phyloP scores from a whole-genome alignment of 2,113 vertebrate species.

The Hirundichthys speculiger region DNA sequence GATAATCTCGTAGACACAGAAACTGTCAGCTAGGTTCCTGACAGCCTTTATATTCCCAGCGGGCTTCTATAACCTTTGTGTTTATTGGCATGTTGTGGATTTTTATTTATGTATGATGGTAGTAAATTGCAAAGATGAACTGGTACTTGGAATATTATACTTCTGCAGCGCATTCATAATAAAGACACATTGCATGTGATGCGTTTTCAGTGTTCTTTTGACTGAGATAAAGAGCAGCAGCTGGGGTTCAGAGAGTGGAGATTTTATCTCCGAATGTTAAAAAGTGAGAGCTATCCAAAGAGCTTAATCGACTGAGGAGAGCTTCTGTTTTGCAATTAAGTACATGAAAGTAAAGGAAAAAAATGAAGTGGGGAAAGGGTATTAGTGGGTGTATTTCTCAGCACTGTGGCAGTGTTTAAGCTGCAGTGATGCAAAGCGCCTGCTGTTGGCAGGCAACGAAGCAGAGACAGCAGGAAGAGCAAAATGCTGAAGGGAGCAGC shows the following conservation, averaged over 20 bases:
- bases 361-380: not conserved
- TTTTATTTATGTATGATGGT: constrained; percentile 55
- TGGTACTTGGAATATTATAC: constrained; percentile 58
- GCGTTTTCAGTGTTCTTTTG: constrained; percentile 32
- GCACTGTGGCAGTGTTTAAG: constrained; percentile 14
- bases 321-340: constrained; percentile 32
- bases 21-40: constrained; percentile 19
- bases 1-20: constrained; percentile 29
- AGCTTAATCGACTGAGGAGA: constrained; percentile 29
- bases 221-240: not conserved
- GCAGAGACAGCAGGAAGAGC: constrained; percentile 36
- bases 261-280: constrained; percentile 9
- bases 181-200: constrained; percentile 76
- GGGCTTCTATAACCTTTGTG: constrained; percentile 64
- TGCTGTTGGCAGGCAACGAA: constrained; percentile 40
- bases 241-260: constrained; percentile 7
- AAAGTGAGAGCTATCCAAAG: constrained; percentile 20
- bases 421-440: constrained; percentile 33
- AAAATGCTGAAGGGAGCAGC: constrained; percentile 37
- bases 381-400: constrained; percentile 21
- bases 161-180: constrained; percentile 70
- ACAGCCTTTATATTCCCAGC: constrained; percentile 45
- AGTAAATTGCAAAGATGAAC: constrained; percentile 30
- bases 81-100: constrained; percentile 66
- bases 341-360: constrained; percentile 2